These are phyloP conservation scores for Fragum sueziense DNA, from an alignment of 2,888 invertebrate species.

Conservation along the genomic window DNA sequence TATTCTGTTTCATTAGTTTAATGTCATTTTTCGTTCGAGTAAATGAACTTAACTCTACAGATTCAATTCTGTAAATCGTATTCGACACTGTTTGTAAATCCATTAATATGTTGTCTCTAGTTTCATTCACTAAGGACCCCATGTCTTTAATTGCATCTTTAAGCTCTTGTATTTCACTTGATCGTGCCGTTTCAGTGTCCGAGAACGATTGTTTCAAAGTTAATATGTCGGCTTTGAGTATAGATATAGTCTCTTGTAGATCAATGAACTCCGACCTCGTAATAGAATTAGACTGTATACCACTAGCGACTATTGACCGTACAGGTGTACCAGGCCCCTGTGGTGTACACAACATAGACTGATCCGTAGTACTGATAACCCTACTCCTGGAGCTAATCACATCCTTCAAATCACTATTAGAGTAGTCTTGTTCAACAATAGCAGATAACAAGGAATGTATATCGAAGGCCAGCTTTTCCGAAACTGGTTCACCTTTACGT, in stretches of 20 bases:
- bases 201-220: neutral
- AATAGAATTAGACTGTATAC: neutral
- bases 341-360: neutral
- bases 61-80: neutral
- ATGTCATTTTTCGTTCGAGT: conserved; percentile 1
- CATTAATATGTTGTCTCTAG: neutral
- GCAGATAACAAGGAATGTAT: neutral
- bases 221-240: neutral
- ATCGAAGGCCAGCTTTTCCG: neutral
- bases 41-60: neutral
- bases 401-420: neutral
- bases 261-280: neutral
- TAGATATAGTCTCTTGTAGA: neutral
- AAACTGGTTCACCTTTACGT: neutral
- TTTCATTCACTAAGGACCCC: neutral
- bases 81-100: neutral
- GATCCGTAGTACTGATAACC: neutral
- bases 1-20: neutral
- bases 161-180: neutral
- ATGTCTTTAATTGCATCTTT: neutral
- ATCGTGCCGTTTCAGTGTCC: no score
- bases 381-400: neutral
- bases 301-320: neutral
- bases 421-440: neutral
- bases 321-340: neutral